Evolutionary conservation across 1,140 invertebrate genomes (phyloP), one percentile per base, ranked within the genome.

Genomic region (Monomorium pharaonis): DNA sequence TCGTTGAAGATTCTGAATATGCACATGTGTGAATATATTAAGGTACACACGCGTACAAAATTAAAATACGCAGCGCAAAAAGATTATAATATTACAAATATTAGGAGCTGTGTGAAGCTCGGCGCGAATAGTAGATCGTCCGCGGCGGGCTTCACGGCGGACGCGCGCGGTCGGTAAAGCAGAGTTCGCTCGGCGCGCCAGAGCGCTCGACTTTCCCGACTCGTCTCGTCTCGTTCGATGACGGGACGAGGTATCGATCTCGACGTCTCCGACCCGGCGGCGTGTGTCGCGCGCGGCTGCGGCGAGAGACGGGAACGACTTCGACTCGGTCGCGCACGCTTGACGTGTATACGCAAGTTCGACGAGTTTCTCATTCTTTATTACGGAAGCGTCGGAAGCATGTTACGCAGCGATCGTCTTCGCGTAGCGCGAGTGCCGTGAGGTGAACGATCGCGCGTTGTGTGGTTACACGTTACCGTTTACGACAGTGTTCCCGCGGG

Each of bases 161-260:
- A 21, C n/a, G 21, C 18, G 16, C 12, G 27, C 27, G 16, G 24
- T 78, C 76, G 86, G 27, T 88, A 88, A 83, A 58, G 65, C 18
- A 87, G 86, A 72, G 37, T 75, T 24, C 60, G 6, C 27, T 6
- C 42, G n/a, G n/a, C n/a, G 2, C 27, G 7, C 16, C 14, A 27
- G n/a, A 4, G 4, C 4, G 7, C 18, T 7, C 10, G 76, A 78
- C 60, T 78, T 33, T 54, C 60, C 49, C 24, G 5, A 27, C 69
- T 70, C 33, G 33, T 21, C 67, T 85, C 5, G 30, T 51, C 6
- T 54, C 27, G 5, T 47, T 62, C 72, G 47, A 76, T 69, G 87
- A 54, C 85, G 47, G 21, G 44, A 21, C 56, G 76, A 83, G 87
- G 86, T 88, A 89, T 89, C 87, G 88, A 89, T 89, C 86, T 63